Evolutionary conservation across 2,113 vertebrate genomes (phyloP), one percentile per base, ranked within the genome.

Genomic region (Caloenas nicobarica): DNA sequence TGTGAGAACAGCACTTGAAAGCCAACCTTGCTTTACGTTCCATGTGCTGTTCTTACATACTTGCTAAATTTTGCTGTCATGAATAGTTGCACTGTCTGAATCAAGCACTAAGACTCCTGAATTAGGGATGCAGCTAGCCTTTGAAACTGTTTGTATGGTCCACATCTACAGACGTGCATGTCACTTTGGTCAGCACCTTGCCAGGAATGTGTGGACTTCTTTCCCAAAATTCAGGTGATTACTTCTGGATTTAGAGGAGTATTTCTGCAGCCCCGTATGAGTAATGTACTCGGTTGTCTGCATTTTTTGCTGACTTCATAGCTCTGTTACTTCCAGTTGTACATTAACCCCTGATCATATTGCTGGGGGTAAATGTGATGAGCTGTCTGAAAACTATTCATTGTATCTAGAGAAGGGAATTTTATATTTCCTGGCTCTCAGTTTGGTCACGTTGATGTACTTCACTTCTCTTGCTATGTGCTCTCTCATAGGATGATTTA

Each of bases 351-450:
- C 18, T 81, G 81, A 34, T 86, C 60, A 78, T 64, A 40, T 91
- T 65, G 11, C 72, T 76, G 85, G 72, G 94, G 76, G 91, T 94
- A 95, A 91, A 95, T 89, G 68, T 60, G 76, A 71, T 21, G 22
- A 95, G 50, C 58, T 93, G 65, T 85, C 90, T 83, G 88, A 91
- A 88, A 87, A 94, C 50, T 95, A 78, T 92, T 95, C 38, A 34
- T 83, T 58, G 16, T 68, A 36, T 88, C 44, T 83, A 48, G n/a
- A 77, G 58, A 84, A 66, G 5, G 21, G 69, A 85, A 81, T 95
- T 81, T 64, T 96, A 92, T 93, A 17, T 94, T 84, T 71, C 31
- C 21, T 68, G 65, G 15, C 18, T 58, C 31, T 80, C 8, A 7
- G 11, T 19, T 92, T 88, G 40, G 18, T 88, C 34, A 42, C 1